Evolutionary conservation across 2,888 invertebrate genomes (phyloP), one percentile per base, ranked within the genome.

Genomic region (Scaptomyza cyrtandrae): DNA sequence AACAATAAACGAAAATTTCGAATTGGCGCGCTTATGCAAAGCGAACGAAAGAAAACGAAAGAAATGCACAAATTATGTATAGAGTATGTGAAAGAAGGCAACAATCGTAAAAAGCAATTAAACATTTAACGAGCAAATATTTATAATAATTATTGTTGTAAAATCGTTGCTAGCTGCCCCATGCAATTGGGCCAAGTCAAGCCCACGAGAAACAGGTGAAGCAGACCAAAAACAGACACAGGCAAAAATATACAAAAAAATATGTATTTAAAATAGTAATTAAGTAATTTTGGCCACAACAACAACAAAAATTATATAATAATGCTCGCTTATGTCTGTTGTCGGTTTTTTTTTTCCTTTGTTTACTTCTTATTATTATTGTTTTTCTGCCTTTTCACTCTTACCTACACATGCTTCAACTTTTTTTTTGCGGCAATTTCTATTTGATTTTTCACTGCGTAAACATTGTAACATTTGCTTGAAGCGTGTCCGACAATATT

Each of bases 21-120:
- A 68, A 77, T 62, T 68, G 41, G 65, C 63, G 60, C 58, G 74
- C 77, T 77, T 77, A 77, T 74, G 70, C 75, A 77, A 78, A 78
- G 62, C 70, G 24, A 33, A 44, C 54, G 24, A 57, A 57, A 11
- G 41, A 61, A 68, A 52, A 75, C 65, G 75, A 78, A 78, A 56
- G 67, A 61, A 71, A 63, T 72, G 64, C 72, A 72, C 72, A 71
- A 78, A 77, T 78, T 57, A 77, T 77, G 68, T 71, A 71, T 68
- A 50, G 50, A 54, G 49, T 3, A n/a, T 49, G 49, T 35, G 33
- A 50, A 55, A 45, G 9, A 1, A 45, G 68, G 13, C 49, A 68
- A 64, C 45, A 16, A 24, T 5, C 31, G 31, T 29, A 45, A 39
- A 24, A 61, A 70, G 54, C 74, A 75, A 75, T 75, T 75, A 75